A percentile compares a stretch with the other conserved stretches of the same genome.
phyloP scores from a whole-genome alignment of 35 echinoderm and acorn worm species.

The Stichopus chloronotus region DNA sequence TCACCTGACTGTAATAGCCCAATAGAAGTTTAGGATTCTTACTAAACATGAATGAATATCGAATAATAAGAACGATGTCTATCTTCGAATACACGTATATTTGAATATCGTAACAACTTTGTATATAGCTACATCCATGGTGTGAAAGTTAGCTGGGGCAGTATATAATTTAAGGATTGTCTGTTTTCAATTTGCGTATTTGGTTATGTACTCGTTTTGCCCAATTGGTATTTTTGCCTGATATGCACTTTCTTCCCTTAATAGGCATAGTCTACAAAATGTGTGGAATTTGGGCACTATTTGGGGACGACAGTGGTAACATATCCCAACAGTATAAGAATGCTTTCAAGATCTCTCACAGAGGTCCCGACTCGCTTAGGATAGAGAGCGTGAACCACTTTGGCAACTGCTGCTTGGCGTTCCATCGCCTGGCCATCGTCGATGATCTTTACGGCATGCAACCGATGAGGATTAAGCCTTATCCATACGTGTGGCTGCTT shows the following conservation, averaged over 20 bases:
- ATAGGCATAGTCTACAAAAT: constrained; percentile 41
- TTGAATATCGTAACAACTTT: too few species aligned
- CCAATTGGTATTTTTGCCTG: too few species aligned
- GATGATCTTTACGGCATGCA: constrained; percentile 92
- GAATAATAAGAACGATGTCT: too few species aligned
- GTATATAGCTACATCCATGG: not conserved
- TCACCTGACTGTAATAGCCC: too few species aligned
- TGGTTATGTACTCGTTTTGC: too few species aligned
- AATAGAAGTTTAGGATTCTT: too few species aligned
- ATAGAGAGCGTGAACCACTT: constrained; percentile 89
- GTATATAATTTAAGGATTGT: too few species aligned
- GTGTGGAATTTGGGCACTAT: constrained; percentile 96
- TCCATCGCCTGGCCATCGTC: constrained; percentile 93
- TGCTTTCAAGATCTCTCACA: constrained; percentile 77
- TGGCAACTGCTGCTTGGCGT: constrained; percentile 89
- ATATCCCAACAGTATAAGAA: constrained; percentile 71
- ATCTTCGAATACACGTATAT: too few species aligned
- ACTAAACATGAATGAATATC: too few species aligned
- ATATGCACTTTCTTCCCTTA: too few species aligned
- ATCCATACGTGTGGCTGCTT: constrained; percentile 80
- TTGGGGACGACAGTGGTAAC: constrained; percentile 74
- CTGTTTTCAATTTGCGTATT: too few species aligned
- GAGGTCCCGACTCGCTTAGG: constrained; percentile 86
- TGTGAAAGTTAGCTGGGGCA: too few species aligned
- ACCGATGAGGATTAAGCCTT: constrained; percentile 77